Base-by-base conservation (phyloP, 2,113 vertebrate genomes). In the Danionella cerebrum region DNA sequence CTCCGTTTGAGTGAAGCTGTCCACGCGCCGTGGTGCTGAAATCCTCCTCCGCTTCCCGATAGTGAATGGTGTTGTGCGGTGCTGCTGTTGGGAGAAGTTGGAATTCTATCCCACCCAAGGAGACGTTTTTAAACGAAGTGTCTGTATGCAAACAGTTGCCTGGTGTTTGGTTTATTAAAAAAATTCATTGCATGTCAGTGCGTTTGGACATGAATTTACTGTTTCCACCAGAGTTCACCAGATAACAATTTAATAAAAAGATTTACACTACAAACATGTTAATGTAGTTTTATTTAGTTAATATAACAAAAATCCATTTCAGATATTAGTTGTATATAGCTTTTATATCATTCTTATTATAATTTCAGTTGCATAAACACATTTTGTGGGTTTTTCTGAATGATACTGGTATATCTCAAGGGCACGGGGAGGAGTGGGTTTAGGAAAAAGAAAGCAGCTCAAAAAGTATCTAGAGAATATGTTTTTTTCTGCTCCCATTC, bases 21-120 rank as follows among this genome's bases (percentile, higher is more conserved):
- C 79, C 80, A 38, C 12, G 48, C 14, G 35, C 41, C 16, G 52
- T 76, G 78, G 86, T 89, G 78, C 86, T 87, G 83, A 86, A 87
- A 80, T 47, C 14, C 51, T 50, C 55, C 47, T 4, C 4, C 21
- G 10, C n/a, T 57, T 25, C 12, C 22, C 27, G n/a, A 25, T 11
- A 29, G 10, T 19, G 6, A 19, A 31, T 31, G 9, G 5, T 29
- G 39, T 27, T 13, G 19, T 39, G 54, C 19, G 14, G 25, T 16
- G 25, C 6, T 42, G 39, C 25, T 45, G 57, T 25, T 31, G 11
- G 18, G 24, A 8, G 6, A 31, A 60, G 39, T 60, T 45, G 31
- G n/a, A n/a, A 19, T 44, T 18, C 6, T 19, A 12, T 14, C 25
- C 16, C 3, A 5, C 57, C n/a, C n/a, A n/a, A 44, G 14, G 3